Base-by-base conservation (phyloP, 2,113 vertebrate species). In the Garra rufa region DNA sequence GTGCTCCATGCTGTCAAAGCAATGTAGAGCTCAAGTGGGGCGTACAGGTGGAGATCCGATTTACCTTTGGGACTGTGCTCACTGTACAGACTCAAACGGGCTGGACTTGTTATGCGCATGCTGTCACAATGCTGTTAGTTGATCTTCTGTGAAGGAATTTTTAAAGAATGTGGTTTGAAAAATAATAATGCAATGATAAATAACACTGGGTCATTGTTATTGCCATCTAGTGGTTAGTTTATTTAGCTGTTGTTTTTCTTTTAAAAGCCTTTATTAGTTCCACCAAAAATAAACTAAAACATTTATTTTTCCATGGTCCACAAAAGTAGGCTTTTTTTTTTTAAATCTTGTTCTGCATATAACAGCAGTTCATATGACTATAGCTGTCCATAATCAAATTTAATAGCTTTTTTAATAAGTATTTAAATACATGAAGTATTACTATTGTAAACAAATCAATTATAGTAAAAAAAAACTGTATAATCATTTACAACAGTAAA, bases 151-250 rank as follows among this genome's bases (percentile, higher is more conserved):
- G 26, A 8, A 28, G 30, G 30, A 77, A 77, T 76, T 34, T 2
- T 38, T 50, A 21, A 14, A 76, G 30, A 7, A 59, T 65, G 24
- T 43, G 61, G 73, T 9, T 14, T 30, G 15, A 50, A 75, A 75
- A 75, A 75, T 46, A 73, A 73, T 15, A 73, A 46, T 15, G 38
- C n/a, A 24, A 44, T 44, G 26, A 82, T n/a, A 24, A 46, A 65
- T 57, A 55, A 48, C 26, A 38, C 83, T 70, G 81, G 55, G 61
- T 88, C 85, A 87, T 82, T 83, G 84, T 69, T 82, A 85, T 50
- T 80, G 87, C 91, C 91, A 90, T 78, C 91, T 91, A 82, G 90
- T 93, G 93, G 91, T 85, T 80, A 50, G 70, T 44, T 14, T 9
- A 46, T 44, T 41, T 70, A 41, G 41, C 9, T 41, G 6, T 41